Evolutionary conservation across 1,140 invertebrate species (phyloP).

Genomic region (Leptinotarsa lineolata): DNA sequence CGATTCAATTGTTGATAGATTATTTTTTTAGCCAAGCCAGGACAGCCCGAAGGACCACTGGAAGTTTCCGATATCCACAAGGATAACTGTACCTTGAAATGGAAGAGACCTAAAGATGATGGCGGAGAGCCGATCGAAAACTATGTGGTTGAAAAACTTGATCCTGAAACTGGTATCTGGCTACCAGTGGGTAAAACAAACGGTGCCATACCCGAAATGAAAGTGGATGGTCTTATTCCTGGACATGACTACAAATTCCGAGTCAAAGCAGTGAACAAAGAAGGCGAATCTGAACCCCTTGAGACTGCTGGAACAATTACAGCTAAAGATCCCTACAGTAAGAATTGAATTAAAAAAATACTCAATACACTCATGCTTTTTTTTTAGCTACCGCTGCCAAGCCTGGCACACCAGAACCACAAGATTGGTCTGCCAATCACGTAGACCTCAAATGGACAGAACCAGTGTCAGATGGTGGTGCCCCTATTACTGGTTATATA

Average conservation of each 20-base stretch:
- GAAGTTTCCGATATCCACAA: slow-evolving; percentile 95
- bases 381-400: slow-evolving; percentile 71
- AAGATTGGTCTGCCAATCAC: slow-evolving; percentile 90
- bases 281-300: slow-evolving; percentile 96
- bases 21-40: slow-evolving; percentile 75
- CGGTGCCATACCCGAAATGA: slow-evolving; percentile 79
- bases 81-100: slow-evolving; percentile 93
- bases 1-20: slow-evolving; percentile 2
- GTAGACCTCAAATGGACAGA: slow-evolving; percentile 86
- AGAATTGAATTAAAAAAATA: slow-evolving; percentile 52
- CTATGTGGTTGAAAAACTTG: slow-evolving; percentile 95
- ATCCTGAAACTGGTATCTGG: slow-evolving; percentile 89
- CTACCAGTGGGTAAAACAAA: slow-evolving; percentile 81
- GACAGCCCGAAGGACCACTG: slow-evolving; percentile 90
- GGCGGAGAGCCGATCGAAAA: slow-evolving; percentile 93
- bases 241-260: slow-evolving; percentile 98
- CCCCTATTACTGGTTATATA: slow-evolving; percentile 91
- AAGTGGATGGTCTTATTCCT: slow-evolving; percentile 84
- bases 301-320: slow-evolving; percentile 89
- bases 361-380: slow-evolving; percentile 33
- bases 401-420: slow-evolving; percentile 85
- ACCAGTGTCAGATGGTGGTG: slow-evolving; percentile 83
- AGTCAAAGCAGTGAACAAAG: slow-evolving; percentile 95
- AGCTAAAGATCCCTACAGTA: slow-evolving; percentile 97
- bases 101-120: slow-evolving; percentile 98